phyloP scores from a whole-genome alignment of 2,797 vertebrate genomes.

The Sebastes dallii region DNA sequence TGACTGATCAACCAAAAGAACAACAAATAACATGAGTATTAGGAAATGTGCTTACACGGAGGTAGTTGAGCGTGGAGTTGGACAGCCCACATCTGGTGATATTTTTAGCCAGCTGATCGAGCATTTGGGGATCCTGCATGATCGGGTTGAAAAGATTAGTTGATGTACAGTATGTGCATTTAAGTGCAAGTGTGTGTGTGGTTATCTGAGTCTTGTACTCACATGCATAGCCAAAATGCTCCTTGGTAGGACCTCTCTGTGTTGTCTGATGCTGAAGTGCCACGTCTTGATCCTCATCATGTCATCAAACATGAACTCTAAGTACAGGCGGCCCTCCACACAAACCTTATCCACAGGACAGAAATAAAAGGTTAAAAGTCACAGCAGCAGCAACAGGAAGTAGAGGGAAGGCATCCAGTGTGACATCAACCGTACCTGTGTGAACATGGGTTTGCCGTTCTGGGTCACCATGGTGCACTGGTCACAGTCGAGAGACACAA shows the following conservation, averaged over 20 bases:
- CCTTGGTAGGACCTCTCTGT: constrained; percentile 97
- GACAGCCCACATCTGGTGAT: constrained; percentile 98
- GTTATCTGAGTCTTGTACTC: constrained; percentile 66
- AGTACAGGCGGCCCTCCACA: constrained; percentile 95
- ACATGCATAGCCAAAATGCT: constrained; percentile 99
- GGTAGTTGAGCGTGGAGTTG: constrained; percentile 99
- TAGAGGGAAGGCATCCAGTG: background rate
- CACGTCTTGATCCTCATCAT: constrained; percentile 99
- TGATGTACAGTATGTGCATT: background rate
- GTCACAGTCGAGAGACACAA: constrained; percentile 97
- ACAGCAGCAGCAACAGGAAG: background rate
- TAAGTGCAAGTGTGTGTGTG: background rate
- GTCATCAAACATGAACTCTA: constrained; percentile 99
- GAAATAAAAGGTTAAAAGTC: background rate
- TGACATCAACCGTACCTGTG: constrained; percentile 83
- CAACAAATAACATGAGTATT: background rate
- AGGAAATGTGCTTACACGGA: constrained; percentile 89
- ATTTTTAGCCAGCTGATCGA: constrained; percentile 99
- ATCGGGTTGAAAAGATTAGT: background rate
- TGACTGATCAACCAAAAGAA: background rate
- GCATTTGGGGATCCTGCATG: constrained; percentile 95
- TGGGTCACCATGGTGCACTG: constrained; percentile 99
- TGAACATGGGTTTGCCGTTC: constrained; percentile 99
- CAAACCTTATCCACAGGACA: constrained; percentile 85
- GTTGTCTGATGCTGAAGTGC: constrained; percentile 99